Evolutionary conservation across 1,140 invertebrate genomes (phyloP), one percentile per base, ranked within the genome.

Genomic region (Tetramorium alpestre): DNA sequence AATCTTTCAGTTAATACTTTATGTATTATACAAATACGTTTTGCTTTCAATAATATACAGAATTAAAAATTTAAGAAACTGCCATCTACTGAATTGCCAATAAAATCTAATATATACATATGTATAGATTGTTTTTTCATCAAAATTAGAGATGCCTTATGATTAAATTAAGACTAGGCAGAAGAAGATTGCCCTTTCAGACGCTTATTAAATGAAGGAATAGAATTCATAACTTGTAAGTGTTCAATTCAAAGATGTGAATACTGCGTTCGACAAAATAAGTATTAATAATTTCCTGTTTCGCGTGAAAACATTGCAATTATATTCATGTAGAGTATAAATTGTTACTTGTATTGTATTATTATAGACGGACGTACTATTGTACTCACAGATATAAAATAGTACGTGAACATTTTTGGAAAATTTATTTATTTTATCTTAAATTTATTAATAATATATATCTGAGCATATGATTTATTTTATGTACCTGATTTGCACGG

Each of bases 401-500:
- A 77, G 38, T 82, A 22, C 8, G n/a, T 4, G 13, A 44, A 58
- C 47, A 80, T 56, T 69, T 51, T 70, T 41, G 6, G 25, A 75
- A 62, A n/a, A 33, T 13, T 44, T 69, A 49, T 69, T 69, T 69
- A 69, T 69, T 67, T 67, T 67, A 67, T 54, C 16, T 49, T 67
- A 81, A 70, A 73, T 60, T 84, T 60, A 44, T 70, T 11, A 73
- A 73, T 81, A 72, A 82, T 64, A 65, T 89, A 75, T 33, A 33
- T 67, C 86, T 90, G n/a, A 41, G 33, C 44, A 78, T 11, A 84
- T 47, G 38, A 41, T 84, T 85, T 54, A 58, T 87, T 56, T 89
- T 54, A 89, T 75, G 77, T 90, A 90, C 80, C 80, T 87, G 85
- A 87, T 70, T 77, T 75, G 41, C 58, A 58, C 3, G 3, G 4